These are phyloP conservation scores for Catostomus latipinnis DNA, from an alignment of 2,797 vertebrate genomes.

Conservation along the genomic window DNA sequence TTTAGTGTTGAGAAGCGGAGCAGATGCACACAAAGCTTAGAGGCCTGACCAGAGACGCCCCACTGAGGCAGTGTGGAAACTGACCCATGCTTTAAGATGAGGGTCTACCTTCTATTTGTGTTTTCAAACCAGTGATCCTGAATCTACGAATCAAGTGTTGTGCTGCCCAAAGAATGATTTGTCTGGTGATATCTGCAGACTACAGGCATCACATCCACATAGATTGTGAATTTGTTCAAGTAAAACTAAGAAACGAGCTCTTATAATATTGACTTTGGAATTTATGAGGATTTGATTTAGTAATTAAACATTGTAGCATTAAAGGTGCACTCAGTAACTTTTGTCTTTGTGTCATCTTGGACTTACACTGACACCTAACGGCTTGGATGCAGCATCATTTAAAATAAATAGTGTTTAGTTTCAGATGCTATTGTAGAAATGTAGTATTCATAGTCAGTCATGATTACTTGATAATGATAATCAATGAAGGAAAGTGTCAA, in stretches of 20 bases:
- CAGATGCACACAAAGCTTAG: constrained; percentile 75
- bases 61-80: constrained; percentile 72
- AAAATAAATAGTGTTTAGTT: too few relatives aligned
- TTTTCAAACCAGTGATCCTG: constrained; percentile 72
- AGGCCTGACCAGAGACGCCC: constrained; percentile 71
- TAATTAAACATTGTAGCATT: background rate
- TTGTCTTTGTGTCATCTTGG: too few relatives aligned
- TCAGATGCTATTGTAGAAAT: too few relatives aligned
- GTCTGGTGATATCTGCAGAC: constrained; percentile 56
- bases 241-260: background rate
- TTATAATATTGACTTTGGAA: background rate
- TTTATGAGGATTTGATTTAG: background rate
- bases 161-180: constrained; percentile 37
- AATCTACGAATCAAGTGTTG: constrained; percentile 44
- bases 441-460: too few relatives aligned
- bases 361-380: too few relatives aligned
- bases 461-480: too few relatives aligned
- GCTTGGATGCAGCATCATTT: too few relatives aligned
- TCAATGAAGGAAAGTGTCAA: too few relatives aligned
- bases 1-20: constrained; percentile 75
- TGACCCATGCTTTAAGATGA: constrained; percentile 72
- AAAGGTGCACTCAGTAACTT: background rate
- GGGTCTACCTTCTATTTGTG: constrained; percentile 73
- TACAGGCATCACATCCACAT: constrained; percentile 62
- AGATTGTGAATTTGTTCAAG: background rate